Base-by-base conservation (phyloP, 2,113 vertebrate genomes). In the Mola mola region DNA sequence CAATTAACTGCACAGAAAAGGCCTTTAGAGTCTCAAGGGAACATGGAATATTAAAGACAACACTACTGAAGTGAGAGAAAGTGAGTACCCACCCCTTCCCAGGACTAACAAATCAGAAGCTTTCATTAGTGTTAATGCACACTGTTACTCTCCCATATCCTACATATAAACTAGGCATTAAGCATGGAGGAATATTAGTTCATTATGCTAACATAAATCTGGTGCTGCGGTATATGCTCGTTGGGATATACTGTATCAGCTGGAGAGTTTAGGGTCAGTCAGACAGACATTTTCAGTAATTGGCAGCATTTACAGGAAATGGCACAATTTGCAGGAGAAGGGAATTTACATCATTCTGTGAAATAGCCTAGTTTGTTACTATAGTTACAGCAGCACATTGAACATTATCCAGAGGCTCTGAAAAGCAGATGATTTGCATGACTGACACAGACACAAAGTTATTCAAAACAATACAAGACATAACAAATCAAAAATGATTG, bases 271-370 rank as follows among this genome's bases (percentile, higher is more conserved):
- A 29, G 67, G 49, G 65, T 71, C 43, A 66, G 50, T 26, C 29
- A 51, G 50, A 57, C 19, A 49, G 50, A 34, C 46, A 57, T 49
- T 68, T 49, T n/a, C 49, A 37, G 60, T 81, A 78, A 84, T 60
- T 82, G 76, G 60, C 37, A 56, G 49, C 34, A 48, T 75, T 74
- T 67, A 61, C 22, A 34, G 41, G 55, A 70, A 83, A 81, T 40
- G 28, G n/a, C 59, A 79, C 10, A 20, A 65, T 73, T 70, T 48
- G 65, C 31, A 70, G 58, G 36, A 70, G 56, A 72, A 52, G 42
- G 38, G 29, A 61, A 72, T 37, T 22, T 46, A 73, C 25, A 44
- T 36, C 12, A 36, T 36, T 13, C 10, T 5, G 33, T 36, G n/a
- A 36, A 36, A 12, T 9, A 36, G 10, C 10, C 15, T 41, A 7